These are phyloP conservation scores for Phalacrocorax aristotelis DNA, from an alignment of 2,113 vertebrate species.

Conservation along the genomic window DNA sequence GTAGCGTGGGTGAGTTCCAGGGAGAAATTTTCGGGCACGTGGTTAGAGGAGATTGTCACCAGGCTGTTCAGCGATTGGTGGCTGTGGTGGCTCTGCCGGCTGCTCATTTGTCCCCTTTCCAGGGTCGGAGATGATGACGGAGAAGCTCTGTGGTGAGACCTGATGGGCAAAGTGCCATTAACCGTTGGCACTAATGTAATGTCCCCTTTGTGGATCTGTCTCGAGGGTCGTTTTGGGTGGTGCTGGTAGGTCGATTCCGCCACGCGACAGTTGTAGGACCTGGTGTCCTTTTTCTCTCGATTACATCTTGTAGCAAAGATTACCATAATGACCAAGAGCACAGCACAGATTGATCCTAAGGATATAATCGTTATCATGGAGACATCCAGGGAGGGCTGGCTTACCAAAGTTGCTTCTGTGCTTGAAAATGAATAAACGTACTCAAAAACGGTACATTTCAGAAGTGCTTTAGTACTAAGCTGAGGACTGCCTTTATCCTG, in stretches of 20 bases:
- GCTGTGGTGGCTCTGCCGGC: conserved; percentile 92
- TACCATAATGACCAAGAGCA: conserved; percentile 92
- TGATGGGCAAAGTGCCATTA: conserved; percentile 91
- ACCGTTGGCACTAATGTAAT: conserved; percentile 92
- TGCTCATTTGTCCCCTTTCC: conserved; percentile 89
- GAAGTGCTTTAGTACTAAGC: conserved; percentile 83
- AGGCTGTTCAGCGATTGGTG: conserved; percentile 97
- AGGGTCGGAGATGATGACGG: conserved; percentile 89
- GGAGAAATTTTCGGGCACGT: conserved; percentile 90
- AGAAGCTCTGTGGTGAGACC: conserved; percentile 87
- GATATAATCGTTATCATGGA: conserved; percentile 97
- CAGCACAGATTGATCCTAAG: conserved; percentile 88
- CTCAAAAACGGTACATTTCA: conserved; percentile 84
- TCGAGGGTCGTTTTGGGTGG: conserved; percentile 92
- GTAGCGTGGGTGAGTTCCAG: conserved; percentile 93
- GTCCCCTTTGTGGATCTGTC: conserved; percentile 98
- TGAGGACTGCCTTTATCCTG: conserved; percentile 88
- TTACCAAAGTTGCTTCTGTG: conserved; percentile 76
- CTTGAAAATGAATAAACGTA: conserved; percentile 79
- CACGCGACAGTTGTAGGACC: conserved; percentile 94
- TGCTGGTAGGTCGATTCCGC: conserved; percentile 96
- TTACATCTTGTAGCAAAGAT: conserved; percentile 92
- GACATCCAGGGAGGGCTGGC: conserved; percentile 82
- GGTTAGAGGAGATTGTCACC: conserved; percentile 97
- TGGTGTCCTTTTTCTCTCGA: conserved; percentile 92